A percentile compares a stretch with the other conserved stretches of the same genome.
phyloP scores from a whole-genome alignment of 2,888 invertebrate species.

The Patella pellucida region DNA sequence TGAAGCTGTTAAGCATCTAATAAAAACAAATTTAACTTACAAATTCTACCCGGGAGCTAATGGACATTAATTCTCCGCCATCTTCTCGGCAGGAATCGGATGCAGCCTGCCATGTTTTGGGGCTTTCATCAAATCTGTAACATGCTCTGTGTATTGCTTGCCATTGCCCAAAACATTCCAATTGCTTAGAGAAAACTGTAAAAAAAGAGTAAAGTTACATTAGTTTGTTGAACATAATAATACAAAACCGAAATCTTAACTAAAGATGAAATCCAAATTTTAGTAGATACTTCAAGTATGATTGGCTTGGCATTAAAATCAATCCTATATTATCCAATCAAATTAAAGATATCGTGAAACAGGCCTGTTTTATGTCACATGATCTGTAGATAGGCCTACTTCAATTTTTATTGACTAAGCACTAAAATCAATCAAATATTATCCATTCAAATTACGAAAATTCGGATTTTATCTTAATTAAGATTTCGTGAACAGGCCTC shows the following conservation, averaged over 20 bases:
- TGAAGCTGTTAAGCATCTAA: no score
- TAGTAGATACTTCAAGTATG: no score
- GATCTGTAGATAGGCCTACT: no score
- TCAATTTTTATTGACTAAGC: no score
- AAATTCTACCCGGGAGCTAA: constrained; percentile 33
- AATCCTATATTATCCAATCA: no score
- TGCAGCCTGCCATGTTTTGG: constrained; percentile 39
- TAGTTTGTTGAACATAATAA: neutral
- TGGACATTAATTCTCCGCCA: constrained; percentile 39
- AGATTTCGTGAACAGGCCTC: neutral
- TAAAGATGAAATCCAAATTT: no score
- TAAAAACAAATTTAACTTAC: constrained; percentile 18
- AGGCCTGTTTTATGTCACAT: no score
- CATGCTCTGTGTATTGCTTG: constrained; percentile 37
- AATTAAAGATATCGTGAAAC: no score
- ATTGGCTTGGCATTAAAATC: no score
- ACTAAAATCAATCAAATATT: no score
- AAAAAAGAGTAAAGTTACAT: neutral
- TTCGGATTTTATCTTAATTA: no score
- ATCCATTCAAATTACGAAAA: no score
- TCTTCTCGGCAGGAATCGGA: constrained; percentile 30
- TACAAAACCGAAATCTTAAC: neutral
- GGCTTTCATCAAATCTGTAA: constrained; percentile 35
- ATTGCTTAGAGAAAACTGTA: neutral
- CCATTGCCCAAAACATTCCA: constrained; percentile 37